phyloP scores from a whole-genome alignment of 2,888 invertebrate genomes.

The Acleris holmiana region DNA sequence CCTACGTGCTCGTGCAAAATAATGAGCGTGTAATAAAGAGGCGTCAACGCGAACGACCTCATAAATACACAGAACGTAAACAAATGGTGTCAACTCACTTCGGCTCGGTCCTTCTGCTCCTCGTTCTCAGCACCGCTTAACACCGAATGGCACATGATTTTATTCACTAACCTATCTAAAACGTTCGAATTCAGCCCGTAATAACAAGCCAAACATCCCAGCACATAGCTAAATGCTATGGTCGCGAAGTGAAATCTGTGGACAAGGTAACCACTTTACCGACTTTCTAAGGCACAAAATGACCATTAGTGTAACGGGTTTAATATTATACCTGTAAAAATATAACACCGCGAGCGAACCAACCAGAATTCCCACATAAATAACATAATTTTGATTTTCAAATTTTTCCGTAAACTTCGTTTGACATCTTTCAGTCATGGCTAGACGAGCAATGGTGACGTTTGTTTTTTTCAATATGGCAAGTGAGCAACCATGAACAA shows the following conservation, averaged over 20 bases:
- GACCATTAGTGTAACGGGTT: slow-evolving; percentile 34
- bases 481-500: slow-evolving; percentile 21
- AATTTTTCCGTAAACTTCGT: slow-evolving; percentile 74
- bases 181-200: slow-evolving; percentile 68
- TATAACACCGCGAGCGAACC: slow-evolving; percentile 69
- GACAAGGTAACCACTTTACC: slow-evolving; percentile 55
- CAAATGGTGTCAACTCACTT: slow-evolving; percentile 57
- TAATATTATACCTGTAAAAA: slow-evolving; percentile 68
- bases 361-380: slow-evolving; percentile 69
- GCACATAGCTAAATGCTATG: slow-evolving; percentile 73
- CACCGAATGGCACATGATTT: slow-evolving; percentile 70
- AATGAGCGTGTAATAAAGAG: slow-evolving; percentile 26
- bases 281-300: slow-evolving; percentile 37
- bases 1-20: background rate
- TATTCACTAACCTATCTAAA: slow-evolving; percentile 65
- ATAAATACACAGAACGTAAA: slow-evolving; percentile 18
- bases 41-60: slow-evolving; percentile 23
- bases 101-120: slow-evolving; percentile 50
- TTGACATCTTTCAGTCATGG: slow-evolving; percentile 84
- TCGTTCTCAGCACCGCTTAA: slow-evolving; percentile 51
- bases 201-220: slow-evolving; percentile 82
- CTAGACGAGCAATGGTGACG: slow-evolving; percentile 66
- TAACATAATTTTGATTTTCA: slow-evolving; percentile 78
- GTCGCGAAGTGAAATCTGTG: slow-evolving; percentile 78
- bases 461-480: slow-evolving; percentile 48